Percentiles rank a stretch among this genome's conserved stretches.
Evolutionary conservation across 2,113 vertebrate species (phyloP).

Genomic region (Chroicocephalus ridibundus): DNA sequence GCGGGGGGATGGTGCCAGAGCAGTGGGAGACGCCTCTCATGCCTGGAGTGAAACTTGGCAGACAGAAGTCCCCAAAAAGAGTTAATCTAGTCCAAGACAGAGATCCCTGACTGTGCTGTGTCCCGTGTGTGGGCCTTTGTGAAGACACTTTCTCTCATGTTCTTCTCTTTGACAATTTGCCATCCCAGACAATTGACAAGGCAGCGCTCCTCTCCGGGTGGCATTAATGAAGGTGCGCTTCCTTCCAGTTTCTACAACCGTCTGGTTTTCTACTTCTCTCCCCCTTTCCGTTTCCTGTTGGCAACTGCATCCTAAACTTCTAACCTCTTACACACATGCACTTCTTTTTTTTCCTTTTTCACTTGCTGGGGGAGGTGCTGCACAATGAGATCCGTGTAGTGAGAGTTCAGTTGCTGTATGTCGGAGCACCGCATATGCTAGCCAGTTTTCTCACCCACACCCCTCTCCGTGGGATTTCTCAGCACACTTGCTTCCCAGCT

Average conservation of each 20-base stretch:
- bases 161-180: neutral
- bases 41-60: neutral
- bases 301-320: neutral
- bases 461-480: conserved; percentile 60
- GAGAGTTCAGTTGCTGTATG: conserved; percentile 20
- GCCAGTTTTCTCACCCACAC: conserved; percentile 65
- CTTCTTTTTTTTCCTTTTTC: neutral
- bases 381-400: conserved; percentile 27
- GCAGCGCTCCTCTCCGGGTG: neutral
- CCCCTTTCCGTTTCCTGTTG: conserved; percentile 46
- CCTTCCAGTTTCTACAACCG: neutral
- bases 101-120: neutral
- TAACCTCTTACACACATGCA: conserved; percentile 31
- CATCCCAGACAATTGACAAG: neutral
- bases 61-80: neutral
- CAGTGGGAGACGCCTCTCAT: neutral
- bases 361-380: conserved; percentile 31
- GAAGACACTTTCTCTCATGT: neutral
- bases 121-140: neutral
- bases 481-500: conserved; percentile 55
- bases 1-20: fast-evolving
- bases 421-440: conserved; percentile 1
- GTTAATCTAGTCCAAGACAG: neutral
- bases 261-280: conserved; percentile 50
- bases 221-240: neutral